Conservation (phyloP, 2,113 vertebrate species). For the Micronisus gabar region DNA sequence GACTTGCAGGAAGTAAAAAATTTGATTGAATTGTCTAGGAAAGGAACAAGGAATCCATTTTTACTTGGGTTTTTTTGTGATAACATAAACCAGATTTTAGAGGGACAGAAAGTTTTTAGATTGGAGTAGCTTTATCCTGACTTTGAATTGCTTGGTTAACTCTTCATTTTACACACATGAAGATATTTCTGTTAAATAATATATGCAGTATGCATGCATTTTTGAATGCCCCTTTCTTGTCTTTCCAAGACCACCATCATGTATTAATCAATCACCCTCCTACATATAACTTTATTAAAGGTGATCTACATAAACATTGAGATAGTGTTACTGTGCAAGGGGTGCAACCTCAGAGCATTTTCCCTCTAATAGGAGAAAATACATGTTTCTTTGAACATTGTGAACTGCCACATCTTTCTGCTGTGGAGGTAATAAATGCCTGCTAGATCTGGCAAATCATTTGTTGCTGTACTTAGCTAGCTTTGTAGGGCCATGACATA, state of each 20-base stretch:
- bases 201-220: neutral
- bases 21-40: neutral
- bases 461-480: neutral
- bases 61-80: neutral
- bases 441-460: neutral
- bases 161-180: neutral
- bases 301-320: neutral
- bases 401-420: neutral
- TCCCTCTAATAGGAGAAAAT: neutral
- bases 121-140: neutral
- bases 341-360: neutral
- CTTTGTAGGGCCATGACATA: rapidly evolving
- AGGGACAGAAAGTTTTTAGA: neutral
- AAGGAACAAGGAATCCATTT: neutral
- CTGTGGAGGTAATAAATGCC: neutral
- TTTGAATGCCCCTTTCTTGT: neutral
- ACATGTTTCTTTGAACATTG: neutral
- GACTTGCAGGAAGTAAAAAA: neutral
- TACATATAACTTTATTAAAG: neutral
- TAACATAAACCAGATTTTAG: neutral
- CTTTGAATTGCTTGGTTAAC: neutral
- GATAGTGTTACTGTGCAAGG: neutral
- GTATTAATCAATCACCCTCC: too few relatives aligned
- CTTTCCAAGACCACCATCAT: neutral
- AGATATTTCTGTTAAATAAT: neutral